phyloP scores from a whole-genome alignment of 2,797 vertebrate genomes.

The Brotula barbata region DNA sequence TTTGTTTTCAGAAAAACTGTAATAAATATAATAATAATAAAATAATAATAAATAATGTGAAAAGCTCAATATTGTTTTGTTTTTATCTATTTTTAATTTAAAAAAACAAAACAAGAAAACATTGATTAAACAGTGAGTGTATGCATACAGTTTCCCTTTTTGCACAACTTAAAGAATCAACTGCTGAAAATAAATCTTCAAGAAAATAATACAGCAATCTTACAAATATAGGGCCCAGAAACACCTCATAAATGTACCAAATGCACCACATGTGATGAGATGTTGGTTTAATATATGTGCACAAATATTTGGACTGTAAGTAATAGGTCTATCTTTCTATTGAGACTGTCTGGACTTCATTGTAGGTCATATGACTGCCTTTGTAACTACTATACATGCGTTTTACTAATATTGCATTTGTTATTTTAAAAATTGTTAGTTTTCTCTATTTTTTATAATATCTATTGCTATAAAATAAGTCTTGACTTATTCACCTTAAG shows the following conservation, averaged over 20 bases:
- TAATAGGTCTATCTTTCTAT: conserved; percentile 48
- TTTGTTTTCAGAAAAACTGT: not conserved
- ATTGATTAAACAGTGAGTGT: conserved; percentile 65
- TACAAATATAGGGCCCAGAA: conserved; percentile 68
- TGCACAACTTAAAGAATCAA: conserved; percentile 54
- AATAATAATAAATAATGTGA: conserved; percentile 44
- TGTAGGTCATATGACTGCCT: conserved; percentile 63
- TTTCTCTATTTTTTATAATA: conserved; percentile 61
- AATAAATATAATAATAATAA: not conserved
- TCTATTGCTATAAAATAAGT: conserved; percentile 77
- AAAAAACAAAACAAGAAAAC: conserved; percentile 78
- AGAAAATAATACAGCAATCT: conserved; percentile 61
- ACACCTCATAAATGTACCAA: conserved; percentile 66
- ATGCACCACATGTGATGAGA: conserved; percentile 66
- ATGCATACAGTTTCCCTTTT: conserved; percentile 62
- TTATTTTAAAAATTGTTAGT: conserved; percentile 66
- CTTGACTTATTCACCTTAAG: conserved; percentile 57
- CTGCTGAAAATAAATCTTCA: conserved; percentile 59
- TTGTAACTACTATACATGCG: conserved; percentile 79
- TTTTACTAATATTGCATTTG: conserved; percentile 79
- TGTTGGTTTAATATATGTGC: conserved; percentile 63
- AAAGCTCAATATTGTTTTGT: conserved; percentile 33
- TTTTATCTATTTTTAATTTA: conserved; percentile 69
- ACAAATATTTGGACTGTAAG: conserved; percentile 63
- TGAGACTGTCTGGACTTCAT: conserved; percentile 52